Evolutionary conservation across 2,797 vertebrate genomes (phyloP).

Genomic region (Cephalopachus bancanus): DNA sequence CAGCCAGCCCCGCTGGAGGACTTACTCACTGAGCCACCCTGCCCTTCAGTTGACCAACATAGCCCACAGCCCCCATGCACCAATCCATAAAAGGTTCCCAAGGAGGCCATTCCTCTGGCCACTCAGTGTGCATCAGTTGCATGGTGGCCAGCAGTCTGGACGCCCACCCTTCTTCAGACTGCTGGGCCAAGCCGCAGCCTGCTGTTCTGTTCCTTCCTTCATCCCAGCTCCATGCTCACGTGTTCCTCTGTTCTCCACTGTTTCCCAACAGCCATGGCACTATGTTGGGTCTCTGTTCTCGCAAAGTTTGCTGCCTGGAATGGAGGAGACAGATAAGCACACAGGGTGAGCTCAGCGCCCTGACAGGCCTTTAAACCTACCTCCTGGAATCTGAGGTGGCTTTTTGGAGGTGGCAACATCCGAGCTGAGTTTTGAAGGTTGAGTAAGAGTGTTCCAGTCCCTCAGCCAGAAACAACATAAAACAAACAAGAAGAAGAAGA

Average conservation of each 20-base stretch:
- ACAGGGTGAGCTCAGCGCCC: rapidly evolving
- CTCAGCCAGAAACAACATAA: too few relatives aligned
- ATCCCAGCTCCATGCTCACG: rapidly evolving
- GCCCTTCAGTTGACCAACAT: rapidly evolving
- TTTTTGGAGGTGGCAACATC: rapidly evolving
- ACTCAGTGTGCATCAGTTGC: rapidly evolving
- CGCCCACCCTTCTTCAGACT: not conserved
- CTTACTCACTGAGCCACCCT: not conserved
- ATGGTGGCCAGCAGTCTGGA: not conserved
- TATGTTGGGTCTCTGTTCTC: rapidly evolving
- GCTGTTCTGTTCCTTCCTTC: too few relatives aligned
- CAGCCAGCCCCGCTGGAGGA: not conserved
- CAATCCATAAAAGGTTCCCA: too few relatives aligned
- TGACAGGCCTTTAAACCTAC: not conserved
- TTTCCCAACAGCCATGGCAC: rapidly evolving
- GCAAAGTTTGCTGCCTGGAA: not conserved
- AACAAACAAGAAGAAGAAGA: rapidly evolving
- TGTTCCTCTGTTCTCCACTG: rapidly evolving
- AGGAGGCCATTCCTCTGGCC: not conserved
- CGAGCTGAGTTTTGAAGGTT: not conserved
- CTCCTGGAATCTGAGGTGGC: not conserved
- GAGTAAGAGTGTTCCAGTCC: not conserved
- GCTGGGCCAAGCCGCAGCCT: too few relatives aligned
- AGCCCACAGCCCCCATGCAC: too few relatives aligned
- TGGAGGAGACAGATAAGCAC: not conserved